Evolutionary conservation across 2,888 invertebrate species (phyloP).

Genomic region (Pachymerium ferrugineum): DNA sequence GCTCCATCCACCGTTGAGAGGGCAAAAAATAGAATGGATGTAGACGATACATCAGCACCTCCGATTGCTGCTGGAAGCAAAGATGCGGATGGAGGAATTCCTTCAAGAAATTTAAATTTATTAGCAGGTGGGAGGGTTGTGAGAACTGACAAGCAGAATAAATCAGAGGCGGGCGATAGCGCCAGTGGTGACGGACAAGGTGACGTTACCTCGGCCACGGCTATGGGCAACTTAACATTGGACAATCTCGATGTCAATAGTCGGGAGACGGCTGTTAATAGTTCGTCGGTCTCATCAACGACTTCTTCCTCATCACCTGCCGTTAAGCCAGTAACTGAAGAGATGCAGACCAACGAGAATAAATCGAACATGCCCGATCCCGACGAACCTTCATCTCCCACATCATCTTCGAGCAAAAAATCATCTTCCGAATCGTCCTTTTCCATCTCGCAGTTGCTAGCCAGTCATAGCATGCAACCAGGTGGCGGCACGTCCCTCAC

Average conservation of each 20-base stretch:
- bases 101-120: constrained; percentile 14
- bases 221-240: background rate
- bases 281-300: background rate
- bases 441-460: constrained; percentile 30
- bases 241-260: background rate
- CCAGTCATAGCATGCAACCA: constrained; percentile 31
- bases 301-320: background rate
- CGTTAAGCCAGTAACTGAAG: background rate
- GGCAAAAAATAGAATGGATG: background rate
- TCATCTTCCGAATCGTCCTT: constrained; percentile 26
- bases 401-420: constrained; percentile 17
- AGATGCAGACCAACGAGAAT: background rate
- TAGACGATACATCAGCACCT: background rate
- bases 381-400: background rate
- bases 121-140: constrained; percentile 25
- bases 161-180: background rate
- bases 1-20: background rate
- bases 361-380: background rate
- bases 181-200: background rate
- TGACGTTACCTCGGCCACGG: background rate
- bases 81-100: background rate
- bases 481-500: constrained; percentile 8
- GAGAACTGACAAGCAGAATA: background rate
- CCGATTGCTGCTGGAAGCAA: background rate
- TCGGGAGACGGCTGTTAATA: background rate